Base-by-base conservation (phyloP, 2,113 vertebrate genomes). In the Petromus typicus region DNA sequence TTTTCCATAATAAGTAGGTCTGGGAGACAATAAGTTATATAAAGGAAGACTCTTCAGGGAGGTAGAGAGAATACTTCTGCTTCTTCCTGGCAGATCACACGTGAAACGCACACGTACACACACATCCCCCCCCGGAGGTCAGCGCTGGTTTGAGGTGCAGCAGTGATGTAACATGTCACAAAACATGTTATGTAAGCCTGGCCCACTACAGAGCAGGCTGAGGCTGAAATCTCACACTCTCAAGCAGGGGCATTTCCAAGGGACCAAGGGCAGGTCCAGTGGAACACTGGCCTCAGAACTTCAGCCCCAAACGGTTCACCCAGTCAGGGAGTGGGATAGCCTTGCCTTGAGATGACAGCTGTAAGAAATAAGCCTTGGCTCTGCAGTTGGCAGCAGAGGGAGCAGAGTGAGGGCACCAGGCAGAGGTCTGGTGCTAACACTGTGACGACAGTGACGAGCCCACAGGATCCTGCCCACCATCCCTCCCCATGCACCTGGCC, bases 91-190 rank as follows among this genome's bases (percentile, higher is more conserved):
- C 25, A n/a, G 43, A 79, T 66, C 0, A 16, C 30, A 86, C 0
- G 0, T 43, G 69, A 73, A 48, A n/a, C 30, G 43, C 54, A 34
- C 40, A 51, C 11, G 5, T 17, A 43, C 23, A 37, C 0, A 43
- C 23, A 37, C 0, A 0, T 48, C 8, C 56, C 64, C 4, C 5
- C 30, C 37, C 2, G 4, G 80, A 86, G 75, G 83, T 59, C 56
- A 32, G 71, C 0, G 1, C 61, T 61, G 30, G n/a, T 10, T 14
- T 76, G n/a, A 80, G 79, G n/a, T 2, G 5, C 2, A n/a, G n/a
- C n/a, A n/a, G n/a, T n/a, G n/a, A n/a, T n/a, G n/a, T n/a, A n/a
- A n/a, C n/a, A n/a, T n/a, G n/a, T n/a, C 78, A 56, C 71, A 92
- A 89, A 90, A 78, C 59, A 54, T 0, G 3, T 86, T 73, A 84